Evolutionary conservation across 2,113 vertebrate genomes (phyloP).

Genomic region (Lipotes vexillifer): DNA sequence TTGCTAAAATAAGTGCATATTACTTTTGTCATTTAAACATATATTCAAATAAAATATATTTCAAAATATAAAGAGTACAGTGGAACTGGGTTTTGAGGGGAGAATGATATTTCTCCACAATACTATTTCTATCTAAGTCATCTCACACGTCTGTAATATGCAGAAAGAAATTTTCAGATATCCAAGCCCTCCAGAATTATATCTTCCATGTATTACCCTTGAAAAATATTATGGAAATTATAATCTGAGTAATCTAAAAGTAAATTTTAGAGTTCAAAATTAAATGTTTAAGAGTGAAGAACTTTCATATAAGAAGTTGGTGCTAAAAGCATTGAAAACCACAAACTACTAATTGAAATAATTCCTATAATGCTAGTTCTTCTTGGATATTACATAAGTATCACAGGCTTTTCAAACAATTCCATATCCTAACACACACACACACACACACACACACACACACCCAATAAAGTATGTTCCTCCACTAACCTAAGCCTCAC

Average conservation of each 20-base stretch:
- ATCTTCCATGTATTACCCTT: background rate
- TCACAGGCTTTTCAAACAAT: background rate
- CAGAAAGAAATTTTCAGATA: background rate
- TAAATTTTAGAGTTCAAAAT: background rate
- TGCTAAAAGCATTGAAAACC: background rate
- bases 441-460: background rate
- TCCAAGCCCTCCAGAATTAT: background rate
- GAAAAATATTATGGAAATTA: background rate
- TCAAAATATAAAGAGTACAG: background rate
- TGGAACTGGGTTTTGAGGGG: background rate
- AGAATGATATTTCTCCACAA: background rate
- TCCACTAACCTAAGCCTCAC: background rate
- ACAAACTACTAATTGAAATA: background rate
- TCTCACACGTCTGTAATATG: background rate
- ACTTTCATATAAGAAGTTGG: background rate
- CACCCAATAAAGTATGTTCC: no score
- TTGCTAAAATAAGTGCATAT: background rate
- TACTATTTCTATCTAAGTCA: background rate
- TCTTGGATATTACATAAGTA: background rate
- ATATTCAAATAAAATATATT: background rate
- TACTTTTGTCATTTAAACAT: background rate
- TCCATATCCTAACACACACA: background rate
- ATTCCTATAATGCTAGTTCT: background rate
- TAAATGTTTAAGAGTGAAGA: background rate
- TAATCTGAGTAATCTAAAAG: background rate